Base-by-base conservation (phyloP, 2,113 vertebrate genomes). In the Bufo gargarizans region DNA sequence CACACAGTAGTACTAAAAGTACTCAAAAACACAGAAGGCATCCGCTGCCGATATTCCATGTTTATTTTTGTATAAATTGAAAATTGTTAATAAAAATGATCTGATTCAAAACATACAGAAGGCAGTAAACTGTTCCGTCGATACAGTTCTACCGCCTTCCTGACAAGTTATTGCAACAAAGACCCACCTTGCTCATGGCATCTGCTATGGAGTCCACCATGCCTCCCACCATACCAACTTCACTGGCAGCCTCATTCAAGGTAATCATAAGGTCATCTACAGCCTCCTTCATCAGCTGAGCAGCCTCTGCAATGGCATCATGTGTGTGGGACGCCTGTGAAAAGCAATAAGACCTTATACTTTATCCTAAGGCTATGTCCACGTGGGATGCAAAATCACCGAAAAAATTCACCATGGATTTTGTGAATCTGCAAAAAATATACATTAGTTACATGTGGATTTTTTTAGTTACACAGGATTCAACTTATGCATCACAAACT, bases 241-340 rank as follows among this genome's bases (percentile, higher is more conserved):
- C 98, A 3, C 98, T 99, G 71, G 98, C 98, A 0, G 98, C 98
- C 92, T 99, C 98, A 0, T 99, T 99, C 91, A 99, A 90, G 0
- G 98, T 99, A 92, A 98, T 97, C 98, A 99, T 99, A 88, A 99
- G 97, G 92, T 99, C 98, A 3, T 99, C 98, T 63, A 99, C 98
- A 0, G 98, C 98, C 91, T 99, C 98, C 90, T 97, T 98, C 98
- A 99, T 99, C 90, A 99, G 95, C 90, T 98, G 98, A 3, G 97
- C 94, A 0, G 98, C 98, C 91, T 99, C 98, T 0, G 97, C 96
- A 89, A 99, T 98, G 79, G 98, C 98, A 63, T 98, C 98, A 0
- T 99, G 98, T 12, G 98, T 99, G 90, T 99, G 98, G n/a, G 94
- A 96, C 0, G 98, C 98, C 98, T 99, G 89, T 1, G 87, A 89